Percentiles rank a stretch among this genome's conserved stretches.
Conservation (phyloP, 2,797 vertebrate species). For the Eupleurogrammus muticus region DNA sequence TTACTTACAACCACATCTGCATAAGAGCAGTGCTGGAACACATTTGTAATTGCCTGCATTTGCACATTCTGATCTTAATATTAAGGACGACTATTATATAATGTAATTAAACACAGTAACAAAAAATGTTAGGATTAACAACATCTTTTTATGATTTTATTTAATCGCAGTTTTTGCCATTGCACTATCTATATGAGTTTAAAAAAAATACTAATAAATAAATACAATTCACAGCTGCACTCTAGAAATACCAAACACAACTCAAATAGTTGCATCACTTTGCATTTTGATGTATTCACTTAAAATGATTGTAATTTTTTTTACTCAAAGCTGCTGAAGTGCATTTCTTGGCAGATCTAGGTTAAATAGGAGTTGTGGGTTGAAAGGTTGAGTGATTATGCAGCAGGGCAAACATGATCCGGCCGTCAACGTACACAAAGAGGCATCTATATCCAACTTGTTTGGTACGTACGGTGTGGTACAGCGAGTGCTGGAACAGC, state of each 20-base stretch:
- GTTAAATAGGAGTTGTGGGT: slow-evolving; percentile 34
- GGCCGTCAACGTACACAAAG: slow-evolving; percentile 18
- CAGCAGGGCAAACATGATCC: slow-evolving; percentile 30
- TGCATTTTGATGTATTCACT: background rate
- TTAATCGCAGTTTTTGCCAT: too few species aligned
- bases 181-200: too few species aligned
- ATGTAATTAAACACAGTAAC: too few species aligned
- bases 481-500: slow-evolving; percentile 1
- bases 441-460: slow-evolving; percentile 12
- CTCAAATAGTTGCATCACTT: background rate
- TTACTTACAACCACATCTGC: too few species aligned
- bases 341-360: slow-evolving; percentile 4
- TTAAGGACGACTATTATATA: too few species aligned
- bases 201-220: background rate
- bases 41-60: too few species aligned
- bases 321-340: background rate
- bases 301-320: slow-evolving; percentile 9
- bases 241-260: background rate
- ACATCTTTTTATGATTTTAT: too few species aligned
- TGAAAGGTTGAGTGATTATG: slow-evolving; percentile 21
- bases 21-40: too few species aligned
- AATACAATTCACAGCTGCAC: too few species aligned
- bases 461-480: slow-evolving; percentile 20
- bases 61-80: too few species aligned
- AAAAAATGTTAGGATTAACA: too few species aligned